Evolutionary conservation across 2,797 vertebrate species (phyloP).

Genomic region (Danio tinwini): DNA sequence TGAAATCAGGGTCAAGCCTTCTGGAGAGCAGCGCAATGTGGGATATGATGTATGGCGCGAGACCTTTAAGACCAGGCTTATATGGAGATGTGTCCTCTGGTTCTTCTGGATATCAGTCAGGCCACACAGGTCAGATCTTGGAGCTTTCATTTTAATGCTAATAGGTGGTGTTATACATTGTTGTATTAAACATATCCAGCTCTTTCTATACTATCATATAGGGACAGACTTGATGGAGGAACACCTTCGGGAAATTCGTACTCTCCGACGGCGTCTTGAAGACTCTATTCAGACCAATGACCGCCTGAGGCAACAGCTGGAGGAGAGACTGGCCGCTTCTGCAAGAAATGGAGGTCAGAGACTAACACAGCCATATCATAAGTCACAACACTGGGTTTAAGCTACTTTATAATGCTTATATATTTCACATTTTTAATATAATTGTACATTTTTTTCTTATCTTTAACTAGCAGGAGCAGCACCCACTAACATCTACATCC

Average conservation of each 20-base stretch:
- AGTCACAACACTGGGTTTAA: neutral
- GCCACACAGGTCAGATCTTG: conserved; percentile 77
- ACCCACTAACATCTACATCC: conserved; percentile 81
- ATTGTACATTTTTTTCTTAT: neutral
- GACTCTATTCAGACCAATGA: conserved; percentile 93
- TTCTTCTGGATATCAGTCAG: conserved; percentile 77
- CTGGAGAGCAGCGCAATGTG: conserved; percentile 73
- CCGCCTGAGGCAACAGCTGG: conserved; percentile 86
- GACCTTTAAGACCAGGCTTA: conserved; percentile 63
- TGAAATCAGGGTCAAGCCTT: conserved; percentile 62
- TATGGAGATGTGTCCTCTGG: conserved; percentile 75
- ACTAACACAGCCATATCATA: neutral
- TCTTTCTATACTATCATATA: conserved; percentile 56
- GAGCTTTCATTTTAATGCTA: neutral
- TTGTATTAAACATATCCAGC: neutral
- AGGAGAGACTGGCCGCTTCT: conserved; percentile 75
- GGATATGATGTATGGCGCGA: conserved; percentile 65
- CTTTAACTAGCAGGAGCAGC: conserved; percentile 69
- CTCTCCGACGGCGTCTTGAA: conserved; percentile 86
- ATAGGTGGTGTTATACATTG: neutral
- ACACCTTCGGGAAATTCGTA: conserved; percentile 87
- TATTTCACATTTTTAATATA: neutral
- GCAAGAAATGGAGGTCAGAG: conserved; percentile 72
- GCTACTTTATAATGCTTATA: too few species aligned
- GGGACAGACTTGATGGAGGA: conserved; percentile 87